Conservation (phyloP, 2,113 vertebrate genomes). For the Oreotragus oreotragus region DNA sequence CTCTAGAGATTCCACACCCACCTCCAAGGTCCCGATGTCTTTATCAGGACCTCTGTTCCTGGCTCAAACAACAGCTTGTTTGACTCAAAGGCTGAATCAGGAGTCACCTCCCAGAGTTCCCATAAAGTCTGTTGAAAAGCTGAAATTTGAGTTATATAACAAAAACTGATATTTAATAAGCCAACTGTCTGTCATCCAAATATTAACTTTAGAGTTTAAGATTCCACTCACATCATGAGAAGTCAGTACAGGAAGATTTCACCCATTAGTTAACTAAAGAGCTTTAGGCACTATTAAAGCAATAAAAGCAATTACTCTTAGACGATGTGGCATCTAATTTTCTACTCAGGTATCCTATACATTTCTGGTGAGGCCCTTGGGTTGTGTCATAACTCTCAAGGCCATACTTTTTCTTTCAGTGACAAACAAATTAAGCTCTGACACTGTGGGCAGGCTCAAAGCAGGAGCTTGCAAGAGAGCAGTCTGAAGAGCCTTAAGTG, state of each 20-base stretch:
- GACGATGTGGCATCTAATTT: not conserved
- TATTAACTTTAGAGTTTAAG: not conserved
- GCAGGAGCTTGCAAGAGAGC: not conserved
- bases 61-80: not conserved
- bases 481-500: not conserved
- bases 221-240: not conserved
- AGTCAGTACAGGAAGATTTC: not conserved
- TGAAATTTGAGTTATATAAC: not conserved
- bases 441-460: not conserved
- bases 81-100: not conserved
- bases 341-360: not conserved
- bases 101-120: not conserved
- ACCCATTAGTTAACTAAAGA: not conserved
- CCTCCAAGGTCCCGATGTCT: not conserved
- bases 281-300: not conserved
- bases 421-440: not conserved
- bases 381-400: not conserved
- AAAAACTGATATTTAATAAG: not conserved
- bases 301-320: not conserved
- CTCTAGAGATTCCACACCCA: not conserved
- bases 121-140: not conserved
- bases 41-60: not conserved
- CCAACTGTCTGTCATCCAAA: not conserved
- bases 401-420: not conserved
- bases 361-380: not conserved